phyloP scores from a whole-genome alignment of 2,888 invertebrate species.

The Drosophila dives region DNA sequence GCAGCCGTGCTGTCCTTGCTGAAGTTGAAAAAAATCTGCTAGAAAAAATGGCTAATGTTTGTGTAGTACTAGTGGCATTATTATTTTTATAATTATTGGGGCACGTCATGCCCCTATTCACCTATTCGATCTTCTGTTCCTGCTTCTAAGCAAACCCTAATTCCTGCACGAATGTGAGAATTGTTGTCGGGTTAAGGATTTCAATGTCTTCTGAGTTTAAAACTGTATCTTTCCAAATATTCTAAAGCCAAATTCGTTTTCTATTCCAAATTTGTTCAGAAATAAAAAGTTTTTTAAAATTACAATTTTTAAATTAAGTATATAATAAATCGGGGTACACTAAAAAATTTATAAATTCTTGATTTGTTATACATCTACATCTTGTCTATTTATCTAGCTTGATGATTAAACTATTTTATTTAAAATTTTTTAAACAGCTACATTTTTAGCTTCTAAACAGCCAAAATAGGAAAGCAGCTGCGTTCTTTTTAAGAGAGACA shows the following conservation, averaged over 20 bases:
- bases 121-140: neutral
- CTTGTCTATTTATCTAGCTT: neutral
- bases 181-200: neutral
- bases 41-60: neutral
- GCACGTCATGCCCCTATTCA: neutral
- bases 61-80: neutral
- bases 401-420: too few relatives aligned
- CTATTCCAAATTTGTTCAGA: too few relatives aligned
- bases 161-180: neutral
- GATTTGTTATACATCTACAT: neutral
- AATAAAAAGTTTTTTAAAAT: neutral
- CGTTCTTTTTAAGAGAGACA: neutral
- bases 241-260: too few relatives aligned
- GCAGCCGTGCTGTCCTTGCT: constrained; percentile 19
- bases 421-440: neutral
- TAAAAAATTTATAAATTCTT: neutral
- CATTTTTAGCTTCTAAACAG: neutral
- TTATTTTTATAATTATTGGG: neutral
- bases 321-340: neutral
- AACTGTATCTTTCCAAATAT: neutral
- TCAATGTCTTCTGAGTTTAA: neutral
- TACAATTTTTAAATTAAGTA: neutral
- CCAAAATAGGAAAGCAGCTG: neutral
- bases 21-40: neutral
- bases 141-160: too few relatives aligned